These are phyloP conservation scores for Galemys pyrenaicus DNA, from an alignment of 2,113 vertebrate species.

Conservation along the genomic window DNA sequence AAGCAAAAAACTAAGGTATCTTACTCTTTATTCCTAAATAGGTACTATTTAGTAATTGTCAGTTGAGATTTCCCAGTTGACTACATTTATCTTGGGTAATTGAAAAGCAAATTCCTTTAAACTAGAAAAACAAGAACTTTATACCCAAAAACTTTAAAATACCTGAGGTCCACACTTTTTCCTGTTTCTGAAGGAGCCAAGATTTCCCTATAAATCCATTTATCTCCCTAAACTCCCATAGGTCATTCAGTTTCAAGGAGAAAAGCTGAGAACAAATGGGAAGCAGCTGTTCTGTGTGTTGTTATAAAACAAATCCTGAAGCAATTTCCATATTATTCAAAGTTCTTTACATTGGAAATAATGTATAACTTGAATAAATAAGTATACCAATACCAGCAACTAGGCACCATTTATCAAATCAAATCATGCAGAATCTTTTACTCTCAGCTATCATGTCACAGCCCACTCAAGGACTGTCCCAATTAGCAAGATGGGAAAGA, in stretches of 20 bases:
- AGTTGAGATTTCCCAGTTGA: not conserved
- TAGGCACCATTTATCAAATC: not conserved
- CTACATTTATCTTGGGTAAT: not conserved
- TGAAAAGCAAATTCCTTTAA: constrained; percentile 21
- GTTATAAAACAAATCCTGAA: constrained; percentile 8
- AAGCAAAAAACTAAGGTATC: not conserved
- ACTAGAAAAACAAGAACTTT: constrained; percentile 5
- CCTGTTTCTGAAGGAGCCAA: not conserved
- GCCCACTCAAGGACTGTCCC: not conserved
- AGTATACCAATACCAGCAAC: constrained; percentile 3
- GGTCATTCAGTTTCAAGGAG: not conserved
- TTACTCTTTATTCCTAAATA: not conserved
- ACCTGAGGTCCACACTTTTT: not conserved
- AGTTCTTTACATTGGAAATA: not conserved
- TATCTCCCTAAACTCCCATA: not conserved
- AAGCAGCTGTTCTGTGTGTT: not conserved
- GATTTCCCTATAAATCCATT: not conserved
- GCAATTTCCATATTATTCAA: not conserved
- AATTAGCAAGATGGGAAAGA: not conserved
- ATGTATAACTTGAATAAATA: constrained; percentile 12
- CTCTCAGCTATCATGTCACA: not conserved
- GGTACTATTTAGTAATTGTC: constrained; percentile 12
- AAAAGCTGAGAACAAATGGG: constrained; percentile 5
- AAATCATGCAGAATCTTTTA: not conserved
- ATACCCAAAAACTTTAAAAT: not conserved